Evolutionary conservation across 23 tunicate genomes (phyloP).

Genomic region (Aplidium turbinatum): DNA sequence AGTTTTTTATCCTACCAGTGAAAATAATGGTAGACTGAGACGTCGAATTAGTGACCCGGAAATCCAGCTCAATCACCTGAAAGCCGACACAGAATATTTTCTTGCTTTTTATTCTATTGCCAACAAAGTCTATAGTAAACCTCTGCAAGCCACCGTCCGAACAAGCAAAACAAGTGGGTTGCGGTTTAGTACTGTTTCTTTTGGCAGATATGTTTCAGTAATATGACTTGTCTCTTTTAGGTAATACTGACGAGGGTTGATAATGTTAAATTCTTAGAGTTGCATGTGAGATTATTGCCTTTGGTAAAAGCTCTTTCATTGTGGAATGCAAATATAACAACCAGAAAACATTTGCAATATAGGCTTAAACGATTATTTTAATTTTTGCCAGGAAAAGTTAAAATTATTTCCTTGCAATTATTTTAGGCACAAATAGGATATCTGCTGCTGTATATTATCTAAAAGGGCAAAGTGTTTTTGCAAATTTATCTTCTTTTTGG

Average conservation of each 20-base stretch:
- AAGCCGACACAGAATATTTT: conserved; percentile 57
- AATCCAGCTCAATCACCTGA: conserved; percentile 43
- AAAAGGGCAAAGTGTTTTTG: too few species aligned
- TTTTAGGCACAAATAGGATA: too few species aligned
- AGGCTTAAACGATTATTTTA: too few species aligned
- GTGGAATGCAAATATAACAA: neutral
- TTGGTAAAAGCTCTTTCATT: neutral
- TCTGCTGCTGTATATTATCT: too few species aligned
- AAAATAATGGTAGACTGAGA: conserved; percentile 57
- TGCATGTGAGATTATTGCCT: too few species aligned
- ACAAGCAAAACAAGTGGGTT: conserved; percentile 21
- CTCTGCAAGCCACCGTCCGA: conserved; percentile 38
- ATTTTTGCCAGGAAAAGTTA: too few species aligned
- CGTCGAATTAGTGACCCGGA: conserved; percentile 50
- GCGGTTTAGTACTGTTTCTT: neutral
- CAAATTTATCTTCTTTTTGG: too few species aligned
- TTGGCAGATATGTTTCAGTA: too few species aligned
- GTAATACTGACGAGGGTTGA: too few species aligned
- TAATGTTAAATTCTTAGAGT: too few species aligned
- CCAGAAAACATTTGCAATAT: neutral
- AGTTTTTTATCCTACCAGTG: conserved; percentile 54
- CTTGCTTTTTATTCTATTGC: conserved; percentile 46
- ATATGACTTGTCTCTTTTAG: too few species aligned
- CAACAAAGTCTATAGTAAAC: conserved; percentile 62
- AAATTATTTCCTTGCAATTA: too few species aligned